A percentile compares a stretch with the other conserved stretches of the same genome.
phyloP scores from a whole-genome alignment of 2,113 vertebrate genomes.

The Callopanchax toddi region DNA sequence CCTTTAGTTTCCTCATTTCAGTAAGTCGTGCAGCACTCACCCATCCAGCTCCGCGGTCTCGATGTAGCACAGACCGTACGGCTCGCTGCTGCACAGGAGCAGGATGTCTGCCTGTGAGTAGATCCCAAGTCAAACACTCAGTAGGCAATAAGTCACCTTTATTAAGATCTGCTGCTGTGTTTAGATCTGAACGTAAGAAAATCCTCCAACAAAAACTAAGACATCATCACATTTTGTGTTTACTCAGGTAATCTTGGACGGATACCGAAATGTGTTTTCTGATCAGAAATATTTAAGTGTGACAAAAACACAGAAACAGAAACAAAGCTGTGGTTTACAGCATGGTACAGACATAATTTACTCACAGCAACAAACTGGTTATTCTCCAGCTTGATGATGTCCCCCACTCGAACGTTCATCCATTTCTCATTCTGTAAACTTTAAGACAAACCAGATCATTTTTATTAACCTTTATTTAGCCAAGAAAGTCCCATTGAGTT shows the following conservation, averaged over 20 bases:
- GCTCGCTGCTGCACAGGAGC: constrained; percentile 91
- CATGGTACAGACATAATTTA: constrained; percentile 5
- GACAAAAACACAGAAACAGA: too few species aligned
- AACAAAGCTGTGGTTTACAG: too few species aligned
- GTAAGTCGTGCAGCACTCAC: constrained; percentile 60
- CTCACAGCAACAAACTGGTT: constrained; percentile 94
- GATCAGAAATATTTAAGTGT: too few species aligned
- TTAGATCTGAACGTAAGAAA: neutral
- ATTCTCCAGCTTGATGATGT: constrained; percentile 94
- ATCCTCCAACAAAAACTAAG: too few species aligned
- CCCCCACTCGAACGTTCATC: constrained; percentile 93
- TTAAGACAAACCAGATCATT: neutral
- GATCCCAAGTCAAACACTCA: constrained; percentile 37
- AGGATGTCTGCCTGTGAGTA: constrained; percentile 90
- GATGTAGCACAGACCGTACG: constrained; percentile 91
- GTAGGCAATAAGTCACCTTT: neutral
- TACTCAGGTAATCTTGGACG: too few species aligned
- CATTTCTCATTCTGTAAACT: constrained; percentile 91
- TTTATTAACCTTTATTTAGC: too few species aligned
- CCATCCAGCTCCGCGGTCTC: constrained; percentile 94
- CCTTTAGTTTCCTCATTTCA: neutral
- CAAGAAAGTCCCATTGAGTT: too few species aligned
- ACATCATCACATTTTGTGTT: too few species aligned
- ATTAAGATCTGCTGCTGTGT: neutral
- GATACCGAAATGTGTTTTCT: too few species aligned